These are phyloP conservation scores for Bos taurus DNA, from an alignment of 2,113 vertebrate species.

Conservation along the genomic window DNA sequence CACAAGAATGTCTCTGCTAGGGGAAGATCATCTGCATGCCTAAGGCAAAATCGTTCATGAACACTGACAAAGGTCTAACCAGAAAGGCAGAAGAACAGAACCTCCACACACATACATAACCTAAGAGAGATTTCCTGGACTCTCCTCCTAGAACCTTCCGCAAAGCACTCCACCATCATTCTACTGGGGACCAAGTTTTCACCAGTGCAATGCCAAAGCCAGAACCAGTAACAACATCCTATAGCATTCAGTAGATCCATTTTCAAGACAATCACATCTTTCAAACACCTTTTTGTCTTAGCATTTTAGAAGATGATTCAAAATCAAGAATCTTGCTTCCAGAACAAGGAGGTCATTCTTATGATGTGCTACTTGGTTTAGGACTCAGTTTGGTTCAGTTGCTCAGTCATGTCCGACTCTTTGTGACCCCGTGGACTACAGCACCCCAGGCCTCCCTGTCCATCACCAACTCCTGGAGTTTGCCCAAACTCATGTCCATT, in stretches of 20 bases:
- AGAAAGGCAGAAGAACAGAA: background rate
- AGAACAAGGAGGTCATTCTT: background rate
- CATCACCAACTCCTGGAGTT: background rate
- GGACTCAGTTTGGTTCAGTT: background rate
- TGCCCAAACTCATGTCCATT: background rate
- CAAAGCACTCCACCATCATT: background rate
- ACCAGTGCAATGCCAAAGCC: background rate
- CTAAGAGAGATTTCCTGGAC: background rate
- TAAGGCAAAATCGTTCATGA: background rate
- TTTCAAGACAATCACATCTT: background rate
- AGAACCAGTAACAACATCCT: background rate
- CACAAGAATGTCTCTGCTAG: background rate
- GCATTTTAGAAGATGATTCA: background rate
- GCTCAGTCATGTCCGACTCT: fast-evolving
- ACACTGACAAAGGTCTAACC: background rate
- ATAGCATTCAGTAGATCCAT: background rate
- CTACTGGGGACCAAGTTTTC: background rate
- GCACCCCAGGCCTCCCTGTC: background rate
- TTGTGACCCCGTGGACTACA: fast-evolving
- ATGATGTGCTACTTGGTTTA: background rate
- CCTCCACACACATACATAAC: background rate
- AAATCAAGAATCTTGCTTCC: background rate
- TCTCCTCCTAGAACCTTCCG: too few species aligned
- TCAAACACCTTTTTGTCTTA: background rate
- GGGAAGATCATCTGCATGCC: background rate